Conservation (phyloP, 2,113 vertebrate genomes). For the Bubo scandiacus region DNA sequence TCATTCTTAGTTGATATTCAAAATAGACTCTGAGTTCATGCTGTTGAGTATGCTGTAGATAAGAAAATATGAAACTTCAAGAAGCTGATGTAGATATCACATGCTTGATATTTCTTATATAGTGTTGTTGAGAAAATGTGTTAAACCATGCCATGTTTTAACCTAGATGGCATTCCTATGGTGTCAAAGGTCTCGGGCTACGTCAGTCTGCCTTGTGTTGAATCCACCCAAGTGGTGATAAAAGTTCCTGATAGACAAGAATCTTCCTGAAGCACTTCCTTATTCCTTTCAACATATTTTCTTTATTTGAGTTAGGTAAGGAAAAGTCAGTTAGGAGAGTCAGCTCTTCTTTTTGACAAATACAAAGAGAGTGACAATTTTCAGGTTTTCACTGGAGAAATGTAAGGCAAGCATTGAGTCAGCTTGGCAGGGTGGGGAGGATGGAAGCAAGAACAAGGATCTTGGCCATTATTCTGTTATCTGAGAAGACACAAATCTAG, state of each 20-base stretch:
- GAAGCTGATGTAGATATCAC: neutral
- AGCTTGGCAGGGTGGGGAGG: neutral
- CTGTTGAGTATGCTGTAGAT: neutral
- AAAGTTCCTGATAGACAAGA: neutral
- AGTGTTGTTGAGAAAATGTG: neutral
- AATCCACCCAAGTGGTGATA: neutral
- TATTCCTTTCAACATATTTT: neutral
- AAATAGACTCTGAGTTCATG: neutral
- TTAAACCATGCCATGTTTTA: neutral
- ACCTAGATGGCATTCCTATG: neutral
- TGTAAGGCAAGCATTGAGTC: neutral
- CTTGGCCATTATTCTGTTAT: neutral
- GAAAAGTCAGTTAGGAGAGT: neutral
- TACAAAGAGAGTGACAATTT: neutral
- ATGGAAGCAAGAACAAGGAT: neutral
- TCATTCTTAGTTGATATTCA: neutral
- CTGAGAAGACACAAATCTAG: neutral
- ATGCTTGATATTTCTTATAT: neutral
- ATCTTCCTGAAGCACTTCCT: neutral
- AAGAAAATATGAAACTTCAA: neutral
- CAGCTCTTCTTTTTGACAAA: neutral
- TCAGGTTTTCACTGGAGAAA: neutral
- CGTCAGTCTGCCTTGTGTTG: neutral
- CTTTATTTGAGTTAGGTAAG: neutral
- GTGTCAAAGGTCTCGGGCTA: neutral